Evolutionary conservation across 2,888 invertebrate genomes (phyloP), one percentile per base, ranked within the genome.

Genomic region (Gandaritis pyraliata): DNA sequence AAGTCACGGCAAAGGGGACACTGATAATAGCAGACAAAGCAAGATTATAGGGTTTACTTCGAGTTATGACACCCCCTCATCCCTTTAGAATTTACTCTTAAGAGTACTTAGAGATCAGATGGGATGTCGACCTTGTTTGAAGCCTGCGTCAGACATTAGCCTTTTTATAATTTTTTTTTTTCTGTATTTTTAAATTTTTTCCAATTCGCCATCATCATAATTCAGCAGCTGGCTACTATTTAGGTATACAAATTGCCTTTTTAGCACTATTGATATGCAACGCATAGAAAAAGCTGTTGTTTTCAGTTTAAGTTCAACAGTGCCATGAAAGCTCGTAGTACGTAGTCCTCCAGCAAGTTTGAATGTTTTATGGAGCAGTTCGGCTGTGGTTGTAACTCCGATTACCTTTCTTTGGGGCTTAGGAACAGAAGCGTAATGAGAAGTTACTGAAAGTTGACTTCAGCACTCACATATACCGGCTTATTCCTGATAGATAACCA

Each of bases 1-100:
- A 82, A 85, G 79, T 78, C 73, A 66, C 82, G 77, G 86, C 85
- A 87, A 89, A 88, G 81, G 81, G 80, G 81, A 84, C 83, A 78
- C 83, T 83, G 82, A 86, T 86, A 85, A 85, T 85, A 82, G 81
- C 73, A 82, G 80, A 79, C 79, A 78, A 80, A 83, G 80, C 72
- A 78, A 81, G 81, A 86, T 84, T 86, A 85, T 81, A 79, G 76
- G 15, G 5, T 38, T 55, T 29, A 8, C 23, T 41, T 54, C 36
- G 8, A 33, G 52, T 11, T 33, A 33, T 33, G 33, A 33, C 5
- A 33, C 33, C 23, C 23, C 23, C 23, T 23, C 33, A 10, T 33
- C 33, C 10, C 8, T 33, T 11, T 8, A 11, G 5, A 8, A 33
- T 10, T 8, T 33, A 8, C 8, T 8, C 1, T 33, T 10, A 0